Evolutionary conservation across 2,797 vertebrate species (phyloP), one percentile per base, ranked within the genome.

Genomic region (Oreortyx pictus): DNA sequence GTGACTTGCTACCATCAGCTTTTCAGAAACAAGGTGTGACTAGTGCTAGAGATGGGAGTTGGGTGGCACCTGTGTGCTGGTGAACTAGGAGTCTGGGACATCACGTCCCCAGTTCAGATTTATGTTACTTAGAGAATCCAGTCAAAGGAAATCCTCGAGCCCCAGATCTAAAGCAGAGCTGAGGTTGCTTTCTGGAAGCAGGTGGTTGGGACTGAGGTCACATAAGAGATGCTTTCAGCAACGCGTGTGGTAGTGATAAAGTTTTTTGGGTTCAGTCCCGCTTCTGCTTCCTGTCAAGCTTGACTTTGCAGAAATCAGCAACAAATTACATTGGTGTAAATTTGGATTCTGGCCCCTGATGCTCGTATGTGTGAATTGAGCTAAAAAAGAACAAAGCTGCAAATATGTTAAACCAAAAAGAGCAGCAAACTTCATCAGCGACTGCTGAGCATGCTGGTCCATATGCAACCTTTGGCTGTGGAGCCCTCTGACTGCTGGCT

Each of bases 391-490:
- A 83, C 57, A 94, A 65, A 94, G 91, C 86, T 93, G 72, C 88
- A 92, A 96, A 94, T 91, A 92, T 88, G 95, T 65, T 93, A 89
- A 94, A 96, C 80, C 82, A 86, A 96, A 96, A 95, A 96, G 96
- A 96, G 94, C 96, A 96, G 71, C 94, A 93, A 91, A 93, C 82
- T 74, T 91, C 5, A 0, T 91, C 89, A 96, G 86, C 91, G 77
- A 74, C 89, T 96, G 96, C 92, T 92, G 92, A 96, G 88, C 80
- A 79, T 95, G 83, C 89, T 49, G 83, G 94, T 96, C 89, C 94
- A 92, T 96, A 96, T 96, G 95, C 94, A 96, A 96, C 95, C 95
- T 95, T 96, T 96, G 95, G 92, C 94, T 96, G 6, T 43, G 80
- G 67, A 93, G 89, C 75, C 89, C 89, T 91, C 89, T 71, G 56